Conservation (phyloP, 2,113 vertebrate genomes). For the Neoarius graeffei region DNA sequence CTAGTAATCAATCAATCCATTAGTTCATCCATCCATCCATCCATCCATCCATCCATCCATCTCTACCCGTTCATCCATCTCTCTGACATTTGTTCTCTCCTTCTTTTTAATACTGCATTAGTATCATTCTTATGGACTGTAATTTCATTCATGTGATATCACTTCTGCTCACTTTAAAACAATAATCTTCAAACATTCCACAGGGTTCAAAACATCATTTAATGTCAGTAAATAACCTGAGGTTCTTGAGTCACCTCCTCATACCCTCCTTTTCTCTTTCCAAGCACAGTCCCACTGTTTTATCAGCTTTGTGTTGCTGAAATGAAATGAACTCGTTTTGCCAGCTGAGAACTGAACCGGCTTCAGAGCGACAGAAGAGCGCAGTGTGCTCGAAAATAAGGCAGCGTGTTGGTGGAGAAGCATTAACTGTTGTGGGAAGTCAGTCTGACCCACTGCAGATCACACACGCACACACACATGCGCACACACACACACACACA, state of each 20-base stretch:
- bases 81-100: not conserved
- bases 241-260: not conserved
- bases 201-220: not conserved
- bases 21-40: not conserved
- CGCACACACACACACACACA: not conserved
- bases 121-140: no score
- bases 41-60: conserved; percentile 17
- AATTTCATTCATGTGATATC: not conserved
- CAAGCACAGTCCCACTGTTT: not conserved
- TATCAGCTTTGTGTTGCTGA: not conserved
- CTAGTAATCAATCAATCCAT: not conserved
- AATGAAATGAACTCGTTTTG: not conserved
- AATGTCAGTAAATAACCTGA: not conserved
- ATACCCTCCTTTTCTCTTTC: not conserved
- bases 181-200: not conserved
- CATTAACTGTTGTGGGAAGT: conserved; percentile 12
- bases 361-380: not conserved
- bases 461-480: not conserved
- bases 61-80: not conserved
- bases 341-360: not conserved
- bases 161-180: not conserved
- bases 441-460: conserved; percentile 17
- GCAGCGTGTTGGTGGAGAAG: not conserved
- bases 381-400: not conserved
- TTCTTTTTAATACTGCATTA: not conserved